Base-by-base conservation (phyloP, 2,888 invertebrate species). In the Stenichneumon culpator region DNA sequence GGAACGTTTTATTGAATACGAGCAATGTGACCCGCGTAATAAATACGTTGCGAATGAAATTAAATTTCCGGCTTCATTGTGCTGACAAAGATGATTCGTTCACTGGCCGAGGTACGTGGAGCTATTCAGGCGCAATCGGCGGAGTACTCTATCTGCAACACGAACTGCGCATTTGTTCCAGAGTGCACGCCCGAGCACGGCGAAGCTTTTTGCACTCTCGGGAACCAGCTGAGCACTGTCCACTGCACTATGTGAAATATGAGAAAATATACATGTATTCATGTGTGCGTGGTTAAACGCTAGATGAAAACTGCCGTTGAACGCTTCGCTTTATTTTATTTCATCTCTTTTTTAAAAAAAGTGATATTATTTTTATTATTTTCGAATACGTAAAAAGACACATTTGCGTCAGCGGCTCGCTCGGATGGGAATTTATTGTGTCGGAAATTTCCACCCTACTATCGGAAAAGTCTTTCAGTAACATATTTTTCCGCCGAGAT, bases 1-100 rank as follows among this genome's bases (percentile, higher is more conserved):
- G 60, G 28, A 65, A 16, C 54, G 63, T 74, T 78, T 78, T 63
- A 84, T 84, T 78, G 78, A 69, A 79, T 74, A 54, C 54, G 54
- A 50, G 50, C 36, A 44, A 65, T 75, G 22, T 39, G 50, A 68
- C 57, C 50, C 1, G 32, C 63, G 65, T 57, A 84, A 88, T 87
- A 88, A 89, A 90, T 86, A 86, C 77, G 44, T 75, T 80, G 75
- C 82, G 86, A 89, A 89, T 89, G 85, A 89, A 88, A 89, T 87
- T 87, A 87, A 89, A 89, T 87, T 90, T 90, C 90, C 90, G 89
- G 89, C 75, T 89, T 86, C 84, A 85, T 90, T 88, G 86, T 81
- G 60, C 74, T 44, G 74, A 77, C 83, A 78, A 87, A 72, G 78
- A 87, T 83, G 82, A 87, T 86, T 87, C 81, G 82, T 70, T 74